A percentile compares a stretch with the other conserved stretches of the same genome.
These are phyloP conservation scores for Orchestes rusci DNA, from an alignment of 2,888 invertebrate species.

Conservation along the genomic window DNA sequence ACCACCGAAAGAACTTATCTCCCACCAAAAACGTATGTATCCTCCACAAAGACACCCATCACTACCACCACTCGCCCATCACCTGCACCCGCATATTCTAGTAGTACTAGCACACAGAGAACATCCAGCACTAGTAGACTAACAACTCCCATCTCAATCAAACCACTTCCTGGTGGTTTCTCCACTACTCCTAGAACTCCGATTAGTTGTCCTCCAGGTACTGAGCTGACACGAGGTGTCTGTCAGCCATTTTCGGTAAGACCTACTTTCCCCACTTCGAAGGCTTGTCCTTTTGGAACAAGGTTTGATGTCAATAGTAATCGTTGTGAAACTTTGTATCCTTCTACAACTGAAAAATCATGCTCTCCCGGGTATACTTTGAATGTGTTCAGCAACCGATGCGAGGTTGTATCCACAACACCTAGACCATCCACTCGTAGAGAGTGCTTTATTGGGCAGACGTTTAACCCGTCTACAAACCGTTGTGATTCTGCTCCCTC, in stretches of 20 bases:
- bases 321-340: constrained; percentile 17
- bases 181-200: constrained; percentile 7
- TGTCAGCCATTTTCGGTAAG: too few relatives aligned
- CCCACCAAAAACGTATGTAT: constrained; percentile 33
- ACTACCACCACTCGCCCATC: constrained; percentile 22
- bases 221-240: too few relatives aligned
- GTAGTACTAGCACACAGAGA: constrained; percentile 19
- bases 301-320: constrained; percentile 16
- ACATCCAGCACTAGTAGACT: constrained; percentile 25
- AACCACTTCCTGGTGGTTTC: constrained; percentile 12
- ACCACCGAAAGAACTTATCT: constrained; percentile 28
- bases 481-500: constrained; percentile 6
- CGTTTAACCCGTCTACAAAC: constrained; percentile 10
- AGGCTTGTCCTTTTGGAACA: constrained; percentile 23
- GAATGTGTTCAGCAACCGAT: constrained; percentile 15
- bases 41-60: constrained; percentile 28
- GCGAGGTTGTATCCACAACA: constrained; percentile 11
- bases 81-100: constrained; percentile 25
- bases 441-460: constrained; percentile 11
- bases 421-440: constrained; percentile 1
- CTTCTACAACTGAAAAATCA: constrained; percentile 13
- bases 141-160: constrained; percentile 20
- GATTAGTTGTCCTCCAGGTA: constrained; percentile 16
- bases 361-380: constrained; percentile 11
- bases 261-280: constrained; percentile 18